Percentiles rank a stretch among this genome's conserved stretches.
phyloP scores from a whole-genome alignment of 37 sponge, comb jelly and placozoan species.

The Petrosia ficiformis region DNA sequence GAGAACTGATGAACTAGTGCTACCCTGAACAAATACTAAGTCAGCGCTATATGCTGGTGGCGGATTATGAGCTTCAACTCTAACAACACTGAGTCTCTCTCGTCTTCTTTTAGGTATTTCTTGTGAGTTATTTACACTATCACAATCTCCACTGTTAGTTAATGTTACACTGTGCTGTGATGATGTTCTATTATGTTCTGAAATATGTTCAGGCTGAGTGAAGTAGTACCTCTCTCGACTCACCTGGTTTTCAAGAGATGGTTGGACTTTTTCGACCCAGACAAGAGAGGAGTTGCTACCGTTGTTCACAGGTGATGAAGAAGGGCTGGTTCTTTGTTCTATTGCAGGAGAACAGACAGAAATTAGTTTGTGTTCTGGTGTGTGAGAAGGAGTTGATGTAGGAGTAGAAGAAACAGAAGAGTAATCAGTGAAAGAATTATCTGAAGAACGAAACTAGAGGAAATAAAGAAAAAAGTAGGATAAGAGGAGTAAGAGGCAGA shows the following conservation, averaged over 20 bases:
- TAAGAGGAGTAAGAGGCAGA: not conserved
- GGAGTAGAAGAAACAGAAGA: not conserved
- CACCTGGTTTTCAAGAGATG: too few species aligned
- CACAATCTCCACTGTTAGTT: too few species aligned
- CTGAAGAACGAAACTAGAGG: not conserved
- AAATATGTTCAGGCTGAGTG: not conserved
- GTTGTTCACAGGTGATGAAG: not conserved
- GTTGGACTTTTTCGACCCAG: conserved; percentile 13
- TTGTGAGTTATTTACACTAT: too few species aligned
- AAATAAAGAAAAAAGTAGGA: not conserved
- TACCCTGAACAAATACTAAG: conserved; percentile 5
- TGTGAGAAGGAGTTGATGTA: not conserved
- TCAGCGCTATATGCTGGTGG: not conserved
- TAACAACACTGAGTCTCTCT: not conserved
- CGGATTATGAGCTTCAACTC: not conserved
- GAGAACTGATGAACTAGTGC: conserved; percentile 7
- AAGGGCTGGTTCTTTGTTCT: not conserved
- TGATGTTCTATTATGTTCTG: not conserved
- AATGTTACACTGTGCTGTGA: too few species aligned
- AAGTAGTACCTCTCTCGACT: not conserved
- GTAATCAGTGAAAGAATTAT: not conserved
- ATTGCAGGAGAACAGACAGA: not conserved
- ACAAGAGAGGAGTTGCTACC: not conserved
- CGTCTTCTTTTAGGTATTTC: not conserved
- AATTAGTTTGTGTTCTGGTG: not conserved